Evolutionary conservation across 2,888 invertebrate species (phyloP), one percentile per base, ranked within the genome.

Genomic region (Clistopyga incitator): DNA sequence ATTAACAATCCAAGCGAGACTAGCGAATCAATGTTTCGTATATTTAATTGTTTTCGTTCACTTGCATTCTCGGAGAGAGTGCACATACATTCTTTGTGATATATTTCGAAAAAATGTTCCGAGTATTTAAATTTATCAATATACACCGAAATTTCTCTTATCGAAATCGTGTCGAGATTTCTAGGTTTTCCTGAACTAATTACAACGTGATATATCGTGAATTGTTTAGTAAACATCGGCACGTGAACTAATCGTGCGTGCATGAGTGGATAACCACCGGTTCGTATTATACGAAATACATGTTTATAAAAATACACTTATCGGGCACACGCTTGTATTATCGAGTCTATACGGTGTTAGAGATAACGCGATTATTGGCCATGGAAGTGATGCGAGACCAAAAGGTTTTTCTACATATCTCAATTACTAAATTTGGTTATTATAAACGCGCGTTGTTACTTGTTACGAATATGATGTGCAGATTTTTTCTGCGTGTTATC

Each of bases 141-240:
- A n/a, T n/a, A n/a, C n/a, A n/a, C n/a, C 29, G 15, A 59, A 29
- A 29, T 6, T 8, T 59, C 59, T 29, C 29, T 29, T n/a, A n/a
- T n/a, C n/a, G n/a, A n/a, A n/a, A n/a, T n/a, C 34, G 4, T 61
- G 3, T 61, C 34, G 0, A 34, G n/a, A 61, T 13, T 0, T 34
- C 0, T 29, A n/a, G 6, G 4, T 61, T 61, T 18, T 34, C 34
- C 15, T 13, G 25, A 25, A 2, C 4, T 18, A 61, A 34, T 18
- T 8, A 34, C 29, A 61, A 34, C n/a, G 15, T n/a, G n/a, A 61
- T 29, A 56, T 61, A 6, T 34, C 8, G n/a, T 8, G 34, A 29
- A 61, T 34, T 61, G 34, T 34, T 59, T 34, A n/a, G n/a, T 61
- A 61, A 61, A 61, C 34, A 34, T 8, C 15, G 8, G 25, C 34